These are phyloP conservation scores for Caenorhabditis parvicauda DNA, from an alignment of 2,888 invertebrate species.

Conservation along the genomic window DNA sequence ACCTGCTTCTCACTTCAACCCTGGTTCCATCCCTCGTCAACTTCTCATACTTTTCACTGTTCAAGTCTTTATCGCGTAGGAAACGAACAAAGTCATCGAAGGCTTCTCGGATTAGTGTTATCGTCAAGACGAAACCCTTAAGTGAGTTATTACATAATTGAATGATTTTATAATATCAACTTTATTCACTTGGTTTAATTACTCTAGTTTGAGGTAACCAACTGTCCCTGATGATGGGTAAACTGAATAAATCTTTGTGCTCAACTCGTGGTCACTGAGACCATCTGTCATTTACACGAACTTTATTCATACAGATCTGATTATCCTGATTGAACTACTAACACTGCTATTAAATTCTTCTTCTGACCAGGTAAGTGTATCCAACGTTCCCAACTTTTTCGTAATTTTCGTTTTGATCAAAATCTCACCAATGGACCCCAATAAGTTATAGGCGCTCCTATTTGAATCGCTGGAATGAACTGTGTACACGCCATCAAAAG, in stretches of 20 bases:
- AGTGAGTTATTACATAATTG: constrained; percentile 31
- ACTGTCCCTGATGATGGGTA: too few species aligned
- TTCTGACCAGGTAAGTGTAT: too few species aligned
- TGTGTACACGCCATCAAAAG: constrained; percentile 95
- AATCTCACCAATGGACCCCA: constrained; percentile 83
- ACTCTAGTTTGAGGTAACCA: too few species aligned
- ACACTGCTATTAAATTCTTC: too few species aligned
- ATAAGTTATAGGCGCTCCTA: constrained; percentile 96
- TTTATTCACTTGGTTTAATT: too few species aligned
- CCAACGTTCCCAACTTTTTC: too few species aligned
- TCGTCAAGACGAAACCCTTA: constrained; percentile 86
- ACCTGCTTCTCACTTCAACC: constrained; percentile 73
- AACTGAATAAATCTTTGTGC: too few species aligned
- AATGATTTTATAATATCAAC: not conserved
- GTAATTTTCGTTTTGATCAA: not conserved
- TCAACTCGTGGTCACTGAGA: too few species aligned
- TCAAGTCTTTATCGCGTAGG: constrained; percentile 91
- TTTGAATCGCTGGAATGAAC: constrained; percentile 91
- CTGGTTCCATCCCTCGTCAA: constrained; percentile 71
- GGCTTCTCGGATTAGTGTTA: constrained; percentile 92
- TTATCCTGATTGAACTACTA: not conserved
- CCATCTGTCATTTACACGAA: constrained; percentile 4
- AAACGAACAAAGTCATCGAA: constrained; percentile 90
- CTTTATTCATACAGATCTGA: not conserved
- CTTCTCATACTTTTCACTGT: constrained; percentile 86